Evolutionary conservation across 2,113 vertebrate genomes (phyloP).

Genomic region (Rhombomys opimus): DNA sequence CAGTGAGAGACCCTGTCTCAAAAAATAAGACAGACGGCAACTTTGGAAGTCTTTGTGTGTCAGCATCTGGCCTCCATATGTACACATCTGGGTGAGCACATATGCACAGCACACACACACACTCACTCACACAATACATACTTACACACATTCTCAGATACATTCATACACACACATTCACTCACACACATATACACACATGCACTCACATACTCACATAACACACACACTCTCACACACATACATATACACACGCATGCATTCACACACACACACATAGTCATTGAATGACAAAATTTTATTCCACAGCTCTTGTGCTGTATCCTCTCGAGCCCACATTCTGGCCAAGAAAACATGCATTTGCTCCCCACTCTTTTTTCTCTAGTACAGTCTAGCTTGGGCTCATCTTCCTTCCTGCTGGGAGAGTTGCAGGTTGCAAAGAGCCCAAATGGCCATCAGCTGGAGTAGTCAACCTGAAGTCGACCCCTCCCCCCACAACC

Average conservation of each 20-base stretch:
- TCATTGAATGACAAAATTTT: fast-evolving
- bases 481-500: background rate
- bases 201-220: background rate
- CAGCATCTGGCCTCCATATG: no score
- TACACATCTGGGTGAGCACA: background rate
- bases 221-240: background rate
- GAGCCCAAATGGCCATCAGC: background rate
- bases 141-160: background rate
- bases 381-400: background rate
- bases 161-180: background rate
- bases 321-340: background rate
- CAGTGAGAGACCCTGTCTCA: background rate
- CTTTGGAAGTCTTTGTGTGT: background rate
- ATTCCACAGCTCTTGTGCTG: background rate
- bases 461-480: background rate
- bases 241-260: background rate
- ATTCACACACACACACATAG: background rate
- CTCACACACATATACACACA: background rate
- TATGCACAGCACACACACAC: background rate
- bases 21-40: background rate
- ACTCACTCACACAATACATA: background rate
- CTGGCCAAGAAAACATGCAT: background rate
- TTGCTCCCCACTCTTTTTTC: background rate
- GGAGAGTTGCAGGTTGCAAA: background rate
- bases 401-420: background rate